Conservation (phyloP, 2,888 invertebrate genomes). For the Sarcophaga caerulescens region DNA sequence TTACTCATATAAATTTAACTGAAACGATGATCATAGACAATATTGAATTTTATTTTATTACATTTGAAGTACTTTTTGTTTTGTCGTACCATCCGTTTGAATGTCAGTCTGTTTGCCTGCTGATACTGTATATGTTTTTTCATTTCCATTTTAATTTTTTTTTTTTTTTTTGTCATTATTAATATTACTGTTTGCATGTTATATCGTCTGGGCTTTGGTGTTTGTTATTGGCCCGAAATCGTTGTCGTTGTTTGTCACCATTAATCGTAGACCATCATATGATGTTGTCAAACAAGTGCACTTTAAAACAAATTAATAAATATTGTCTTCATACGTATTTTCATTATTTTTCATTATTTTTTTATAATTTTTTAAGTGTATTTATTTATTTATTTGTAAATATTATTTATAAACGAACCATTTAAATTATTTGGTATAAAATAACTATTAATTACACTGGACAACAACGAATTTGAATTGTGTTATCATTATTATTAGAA, state of each 20-base stretch:
- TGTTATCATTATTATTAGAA: no score
- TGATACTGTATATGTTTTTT: not conserved
- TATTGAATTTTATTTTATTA: no score
- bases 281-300: constrained; percentile 78
- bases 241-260: constrained; percentile 67
- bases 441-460: no score
- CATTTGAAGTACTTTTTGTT: no score
- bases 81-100: not conserved
- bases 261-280: constrained; percentile 75
- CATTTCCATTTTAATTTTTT: not conserved
- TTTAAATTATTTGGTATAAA: no score
- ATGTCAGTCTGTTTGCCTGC: not conserved
- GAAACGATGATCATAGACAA: no score
- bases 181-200: constrained; percentile 31
- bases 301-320: constrained; percentile 78
- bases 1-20: no score
- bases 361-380: not conserved
- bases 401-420: no score
- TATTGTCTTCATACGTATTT: constrained; percentile 57
- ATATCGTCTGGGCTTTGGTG: constrained; percentile 52
- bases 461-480: no score
- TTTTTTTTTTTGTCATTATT: no score
- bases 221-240: constrained; percentile 45
- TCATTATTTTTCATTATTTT: not conserved
- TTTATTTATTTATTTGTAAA: not conserved